Evolutionary conservation across 2,113 vertebrate genomes (phyloP), one percentile per base, ranked within the genome.

Genomic region (Hippocampus barbouri): DNA sequence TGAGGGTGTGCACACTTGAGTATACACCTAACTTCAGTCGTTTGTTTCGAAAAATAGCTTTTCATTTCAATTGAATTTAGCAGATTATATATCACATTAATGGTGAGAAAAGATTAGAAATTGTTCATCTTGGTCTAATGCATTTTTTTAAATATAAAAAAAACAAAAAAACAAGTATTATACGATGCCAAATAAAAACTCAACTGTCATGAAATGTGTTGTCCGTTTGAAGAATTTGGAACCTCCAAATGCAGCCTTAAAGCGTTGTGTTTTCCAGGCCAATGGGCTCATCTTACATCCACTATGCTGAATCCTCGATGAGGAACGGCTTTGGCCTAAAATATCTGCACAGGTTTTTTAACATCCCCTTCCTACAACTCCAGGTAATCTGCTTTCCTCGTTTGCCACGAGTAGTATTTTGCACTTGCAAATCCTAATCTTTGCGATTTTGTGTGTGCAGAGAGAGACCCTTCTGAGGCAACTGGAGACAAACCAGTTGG

Each of bases 291-390:
- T 99, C 97, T 1, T 99, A 98, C 75, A 96, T 98, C 83, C 97
- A 95, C 75, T 99, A 98, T 0, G 97, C 97, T 7, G 97, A 99
- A 86, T 96, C 97, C 73, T 99, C 97, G 69, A 98, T 99, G 97
- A 98, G 94, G 92, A 98, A 99, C 53, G 97, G 97, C 43, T 99
- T 99, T 59, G 97, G 97, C 64, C 87, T 99, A 66, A 98, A 98
- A 86, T 98, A 98, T 76, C 90, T 99, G 49, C 97, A 99, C 85
- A 93, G 95, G 72, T 99, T 99, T 89, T 98, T 99, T 92, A 99
- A 99, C 84, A 98, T 99, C 79, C 97, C 97, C 4, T 99, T 99
- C 84, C 88, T 99, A 71, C 97, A 99, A 86, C 93, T 99, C 0
- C 97, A 99, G 95, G 97, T 98, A 41, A 83, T 87, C 57, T 10